Conservation (phyloP, 1,140 invertebrate genomes). For the Drosophila auraria region DNA sequence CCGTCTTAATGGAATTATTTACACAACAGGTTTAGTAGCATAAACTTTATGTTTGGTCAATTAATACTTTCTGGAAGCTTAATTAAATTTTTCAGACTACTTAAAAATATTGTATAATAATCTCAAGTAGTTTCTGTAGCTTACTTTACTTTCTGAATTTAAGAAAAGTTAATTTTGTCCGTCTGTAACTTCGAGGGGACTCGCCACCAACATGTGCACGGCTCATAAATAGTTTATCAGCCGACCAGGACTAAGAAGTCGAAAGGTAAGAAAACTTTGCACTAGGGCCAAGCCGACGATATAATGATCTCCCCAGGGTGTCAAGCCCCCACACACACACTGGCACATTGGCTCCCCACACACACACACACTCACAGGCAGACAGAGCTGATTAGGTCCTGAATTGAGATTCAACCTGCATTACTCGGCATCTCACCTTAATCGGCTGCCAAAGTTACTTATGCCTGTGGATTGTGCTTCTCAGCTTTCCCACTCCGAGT, state of each 20-base stretch:
- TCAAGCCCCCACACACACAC: slow-evolving; percentile 9
- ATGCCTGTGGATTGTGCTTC: slow-evolving; percentile 57
- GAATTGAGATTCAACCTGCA: slow-evolving; percentile 78
- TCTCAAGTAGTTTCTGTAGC: not conserved
- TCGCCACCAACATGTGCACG: slow-evolving; percentile 43
- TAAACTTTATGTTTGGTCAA: no score
- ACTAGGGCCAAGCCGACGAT: slow-evolving; percentile 66
- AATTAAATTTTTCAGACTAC: not conserved
- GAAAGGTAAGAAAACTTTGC: slow-evolving; percentile 66
- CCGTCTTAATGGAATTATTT: no score
- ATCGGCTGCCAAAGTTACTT: slow-evolving; percentile 83
- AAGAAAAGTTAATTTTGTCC: slow-evolving; percentile 18
- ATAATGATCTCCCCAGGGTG: slow-evolving; percentile 80
- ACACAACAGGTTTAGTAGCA: not conserved
- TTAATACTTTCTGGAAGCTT: no score
- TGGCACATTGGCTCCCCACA: not conserved
- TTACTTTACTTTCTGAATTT: not conserved
- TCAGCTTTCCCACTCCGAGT: slow-evolving; percentile 10
- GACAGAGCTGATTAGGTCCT: slow-evolving; percentile 61
- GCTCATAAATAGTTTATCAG: slow-evolving; percentile 81
- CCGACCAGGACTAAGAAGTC: slow-evolving; percentile 55
- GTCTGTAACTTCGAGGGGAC: not conserved
- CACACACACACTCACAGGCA: slow-evolving; percentile 9
- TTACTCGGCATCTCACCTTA: slow-evolving; percentile 78
- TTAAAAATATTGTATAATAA: not conserved